These are phyloP conservation scores for Drosophila birchii DNA, from an alignment of 2,888 invertebrate species.

Conservation along the genomic window DNA sequence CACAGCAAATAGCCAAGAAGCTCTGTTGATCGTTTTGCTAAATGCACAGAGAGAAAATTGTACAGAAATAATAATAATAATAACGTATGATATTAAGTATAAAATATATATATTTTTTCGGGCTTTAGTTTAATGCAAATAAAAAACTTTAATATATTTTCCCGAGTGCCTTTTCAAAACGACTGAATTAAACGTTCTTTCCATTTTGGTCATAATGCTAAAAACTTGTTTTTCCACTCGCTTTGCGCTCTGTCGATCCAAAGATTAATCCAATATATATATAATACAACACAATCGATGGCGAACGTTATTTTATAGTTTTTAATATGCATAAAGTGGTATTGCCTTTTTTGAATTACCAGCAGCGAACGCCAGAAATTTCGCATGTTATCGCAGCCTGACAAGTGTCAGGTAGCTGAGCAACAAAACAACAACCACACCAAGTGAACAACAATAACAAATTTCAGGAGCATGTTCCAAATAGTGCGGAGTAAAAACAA, in stretches of 20 bases:
- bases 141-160: neutral
- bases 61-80: neutral
- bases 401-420: constrained; percentile 66
- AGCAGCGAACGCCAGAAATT: constrained; percentile 57
- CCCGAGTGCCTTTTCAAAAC: constrained; percentile 7
- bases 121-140: neutral
- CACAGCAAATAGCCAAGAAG: constrained; percentile 43
- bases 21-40: constrained; percentile 12
- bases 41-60: constrained; percentile 11
- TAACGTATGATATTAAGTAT: neutral
- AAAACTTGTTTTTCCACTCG: constrained; percentile 67
- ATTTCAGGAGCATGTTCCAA: constrained; percentile 31
- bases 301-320: constrained; percentile 48
- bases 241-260: constrained; percentile 29
- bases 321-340: constrained; percentile 60
- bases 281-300: constrained; percentile 60
- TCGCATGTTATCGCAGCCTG: constrained; percentile 75
- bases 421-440: constrained; percentile 20
- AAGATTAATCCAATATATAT: constrained; percentile 50
- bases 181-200: constrained; percentile 9
- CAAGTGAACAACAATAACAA: constrained; percentile 31
- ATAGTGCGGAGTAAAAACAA: constrained; percentile 10
- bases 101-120: neutral
- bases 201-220: constrained; percentile 63
- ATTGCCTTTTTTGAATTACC: constrained; percentile 51